Evolutionary conservation across 2,888 invertebrate species (phyloP), one percentile per base, ranked within the genome.

Genomic region (Darwinula stevensoni): DNA sequence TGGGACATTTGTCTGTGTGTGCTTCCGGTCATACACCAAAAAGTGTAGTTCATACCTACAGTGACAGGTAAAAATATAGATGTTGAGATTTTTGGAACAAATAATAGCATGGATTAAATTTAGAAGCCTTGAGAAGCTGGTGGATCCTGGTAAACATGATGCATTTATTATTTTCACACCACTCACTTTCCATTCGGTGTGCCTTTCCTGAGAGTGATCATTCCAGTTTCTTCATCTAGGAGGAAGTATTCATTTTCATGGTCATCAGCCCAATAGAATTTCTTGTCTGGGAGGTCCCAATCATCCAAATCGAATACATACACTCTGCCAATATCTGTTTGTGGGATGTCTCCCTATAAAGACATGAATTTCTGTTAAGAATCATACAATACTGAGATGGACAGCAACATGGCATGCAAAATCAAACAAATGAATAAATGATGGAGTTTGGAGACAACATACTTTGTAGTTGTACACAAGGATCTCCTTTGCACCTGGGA

Each of bases 291-390:
- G 39, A 88, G 56, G 56, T 97, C 97, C 94, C 94, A 97, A 50
- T 97, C 97, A 51, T 97, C 97, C 39, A 78, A 57, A 54, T 97
- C 97, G 47, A 82, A 80, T 1, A 94, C 91, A 51, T 88, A 91
- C 4, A 94, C 94, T 37, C 80, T 62, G 18, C 91, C 91, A 38
- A 94, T 74, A 50, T 73, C 75, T 0, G 82, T 76, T 42, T 75
- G 78, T 16, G 73, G 76, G 34, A 78, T 70, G 52, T 74, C 72
- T 11, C 78, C 75, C 63, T 76, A 64, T 43, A 38, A 41, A n/a
- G n/a, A n/a, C n/a, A n/a, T n/a, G 22, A 22, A 22, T 22, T 22
- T n/a, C 6, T 22, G 22, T 9, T 22, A 22, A 22, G 6, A 22
- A 22, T n/a, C n/a, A n/a, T n/a, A n/a, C n/a, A n/a, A n/a, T 9